A percentile compares a stretch with the other conserved stretches of the same genome.
Conservation (phyloP, 2,888 invertebrate species). For the Mimumesa dahlbomi region DNA sequence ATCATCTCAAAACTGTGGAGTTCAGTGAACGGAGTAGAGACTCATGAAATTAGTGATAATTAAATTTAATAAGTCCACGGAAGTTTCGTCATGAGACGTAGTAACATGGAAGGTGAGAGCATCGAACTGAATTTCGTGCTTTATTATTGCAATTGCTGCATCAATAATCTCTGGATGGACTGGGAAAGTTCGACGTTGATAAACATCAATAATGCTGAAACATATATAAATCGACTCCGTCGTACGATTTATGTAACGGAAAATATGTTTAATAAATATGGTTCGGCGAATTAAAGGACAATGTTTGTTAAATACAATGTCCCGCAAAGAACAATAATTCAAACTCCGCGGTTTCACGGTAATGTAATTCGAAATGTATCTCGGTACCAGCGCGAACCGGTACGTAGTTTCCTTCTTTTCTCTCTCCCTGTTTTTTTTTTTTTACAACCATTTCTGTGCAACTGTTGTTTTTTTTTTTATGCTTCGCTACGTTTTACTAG, state of each 20-base stretch:
- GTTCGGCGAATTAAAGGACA: too few relatives aligned
- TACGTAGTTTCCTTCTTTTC: neutral
- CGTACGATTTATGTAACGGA: neutral
- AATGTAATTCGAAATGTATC: too few relatives aligned
- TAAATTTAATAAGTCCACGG: slow-evolving; percentile 48
- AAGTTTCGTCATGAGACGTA: slow-evolving; percentile 33
- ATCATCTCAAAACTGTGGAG: slow-evolving; percentile 27
- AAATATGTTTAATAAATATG: neutral
- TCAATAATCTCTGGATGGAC: slow-evolving; percentile 13
- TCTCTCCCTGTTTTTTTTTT: neutral
- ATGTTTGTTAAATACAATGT: too few relatives aligned
- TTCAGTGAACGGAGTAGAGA: slow-evolving; percentile 20
- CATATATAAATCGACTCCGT: neutral
- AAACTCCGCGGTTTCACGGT: too few relatives aligned
- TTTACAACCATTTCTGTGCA: neutral
- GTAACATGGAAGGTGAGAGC: slow-evolving; percentile 4
- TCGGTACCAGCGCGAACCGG: neutral
- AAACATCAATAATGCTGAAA: neutral
- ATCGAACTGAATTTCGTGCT: slow-evolving; percentile 13
- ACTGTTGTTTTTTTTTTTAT: slow-evolving; percentile 21
- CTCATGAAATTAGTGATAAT: slow-evolving; percentile 43
- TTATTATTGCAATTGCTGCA: slow-evolving; percentile 29
- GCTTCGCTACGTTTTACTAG: slow-evolving; percentile 19
- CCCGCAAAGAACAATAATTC: too few relatives aligned
- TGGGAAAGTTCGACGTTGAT: neutral